Evolutionary conservation across 2,113 vertebrate species (phyloP).

Genomic region (Burhinus bistriatus): DNA sequence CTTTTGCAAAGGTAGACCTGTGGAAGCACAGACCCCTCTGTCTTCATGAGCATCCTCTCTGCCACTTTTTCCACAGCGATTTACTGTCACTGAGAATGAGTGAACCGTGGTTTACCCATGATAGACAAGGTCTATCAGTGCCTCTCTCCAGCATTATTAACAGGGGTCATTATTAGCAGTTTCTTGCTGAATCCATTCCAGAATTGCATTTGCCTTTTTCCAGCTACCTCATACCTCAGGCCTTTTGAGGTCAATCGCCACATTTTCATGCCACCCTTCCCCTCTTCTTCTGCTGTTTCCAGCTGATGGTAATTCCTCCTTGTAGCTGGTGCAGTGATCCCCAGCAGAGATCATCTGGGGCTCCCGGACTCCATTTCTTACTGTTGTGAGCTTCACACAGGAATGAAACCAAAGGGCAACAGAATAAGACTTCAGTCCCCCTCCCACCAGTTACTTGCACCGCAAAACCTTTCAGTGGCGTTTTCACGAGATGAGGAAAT

Average conservation of each 20-base stretch:
- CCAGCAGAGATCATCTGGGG: neutral
- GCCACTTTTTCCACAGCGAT: neutral
- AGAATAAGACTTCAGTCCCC: neutral
- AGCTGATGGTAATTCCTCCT: neutral
- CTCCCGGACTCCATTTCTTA: neutral
- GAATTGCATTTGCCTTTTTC: neutral
- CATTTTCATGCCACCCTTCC: neutral
- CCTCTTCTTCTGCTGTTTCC: neutral
- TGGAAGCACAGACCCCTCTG: neutral
- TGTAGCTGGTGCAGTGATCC: neutral
- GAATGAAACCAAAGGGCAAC: neutral
- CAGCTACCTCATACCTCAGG: neutral
- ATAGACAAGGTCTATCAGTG: neutral
- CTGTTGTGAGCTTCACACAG: neutral
- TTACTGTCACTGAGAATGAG: neutral
- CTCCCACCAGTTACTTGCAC: neutral
- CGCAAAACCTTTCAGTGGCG: neutral
- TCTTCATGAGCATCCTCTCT: neutral
- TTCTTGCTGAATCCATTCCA: neutral
- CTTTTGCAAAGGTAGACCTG: neutral
- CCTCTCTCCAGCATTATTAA: neutral
- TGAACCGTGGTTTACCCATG: fast-evolving
- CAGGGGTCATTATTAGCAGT: neutral
- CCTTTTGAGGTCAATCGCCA: neutral
- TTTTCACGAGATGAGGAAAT: neutral